Conservation (phyloP, 2,797 vertebrate species). For the Anniella stebbinsi region DNA sequence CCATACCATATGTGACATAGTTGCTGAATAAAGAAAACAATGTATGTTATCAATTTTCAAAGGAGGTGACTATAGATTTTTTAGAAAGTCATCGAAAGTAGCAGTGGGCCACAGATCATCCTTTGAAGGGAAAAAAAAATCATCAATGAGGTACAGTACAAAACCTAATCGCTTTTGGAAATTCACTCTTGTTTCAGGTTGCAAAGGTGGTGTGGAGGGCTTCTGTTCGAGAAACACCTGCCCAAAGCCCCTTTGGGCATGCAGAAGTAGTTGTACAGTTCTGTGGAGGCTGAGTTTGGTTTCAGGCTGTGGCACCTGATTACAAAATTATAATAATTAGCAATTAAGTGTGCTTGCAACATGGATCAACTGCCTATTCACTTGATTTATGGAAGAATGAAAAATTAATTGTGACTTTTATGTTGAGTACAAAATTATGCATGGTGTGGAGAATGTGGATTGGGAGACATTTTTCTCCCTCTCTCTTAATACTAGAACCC, state of each 20-base stretch:
- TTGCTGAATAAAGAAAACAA: not conserved
- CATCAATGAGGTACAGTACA: constrained; percentile 52
- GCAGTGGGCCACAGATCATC: not conserved
- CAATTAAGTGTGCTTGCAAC: not conserved
- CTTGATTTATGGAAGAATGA: not conserved
- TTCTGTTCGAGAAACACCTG: not conserved
- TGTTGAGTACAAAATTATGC: too few species aligned
- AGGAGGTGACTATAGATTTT: constrained; percentile 22
- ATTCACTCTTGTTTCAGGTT: not conserved
- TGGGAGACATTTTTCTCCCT: too few species aligned
- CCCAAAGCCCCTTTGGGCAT: not conserved
- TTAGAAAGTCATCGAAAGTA: constrained; percentile 1
- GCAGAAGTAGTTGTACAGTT: not conserved
- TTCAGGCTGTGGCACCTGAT: not conserved
- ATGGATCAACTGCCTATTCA: not conserved
- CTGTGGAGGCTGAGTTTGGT: not conserved
- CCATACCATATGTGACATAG: not conserved
- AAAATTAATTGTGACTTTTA: not conserved
- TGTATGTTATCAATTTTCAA: not conserved
- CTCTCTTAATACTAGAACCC: too few species aligned
- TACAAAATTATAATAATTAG: not conserved
- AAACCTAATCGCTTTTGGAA: not conserved
- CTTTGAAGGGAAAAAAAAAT: not conserved
- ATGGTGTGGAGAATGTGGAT: too few species aligned
- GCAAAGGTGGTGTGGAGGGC: not conserved